phyloP scores from a whole-genome alignment of 2,888 invertebrate species.

The Opisthograptis luteolata region DNA sequence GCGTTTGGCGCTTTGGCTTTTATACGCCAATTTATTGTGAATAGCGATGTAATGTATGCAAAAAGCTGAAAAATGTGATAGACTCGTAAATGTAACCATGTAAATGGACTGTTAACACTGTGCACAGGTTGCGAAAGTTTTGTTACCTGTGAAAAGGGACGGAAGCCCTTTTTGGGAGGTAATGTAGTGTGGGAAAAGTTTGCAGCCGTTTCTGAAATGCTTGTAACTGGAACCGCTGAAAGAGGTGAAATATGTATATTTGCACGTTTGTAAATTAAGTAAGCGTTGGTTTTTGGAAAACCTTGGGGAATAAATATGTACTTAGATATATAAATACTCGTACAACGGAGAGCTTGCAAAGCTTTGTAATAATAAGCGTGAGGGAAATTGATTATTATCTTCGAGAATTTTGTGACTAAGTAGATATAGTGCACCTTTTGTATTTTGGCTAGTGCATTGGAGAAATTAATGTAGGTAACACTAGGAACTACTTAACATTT shows the following conservation, averaged over 20 bases:
- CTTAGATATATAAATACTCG: slow-evolving; percentile 1
- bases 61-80: slow-evolving; percentile 7
- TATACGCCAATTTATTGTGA: background rate
- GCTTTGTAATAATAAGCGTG: slow-evolving; percentile 1
- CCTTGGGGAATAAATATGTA: background rate
- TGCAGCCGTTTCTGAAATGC: background rate
- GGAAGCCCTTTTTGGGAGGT: background rate
- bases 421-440: background rate
- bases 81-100: background rate
- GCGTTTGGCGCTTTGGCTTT: background rate
- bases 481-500: too few species aligned
- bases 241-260: slow-evolving; percentile 13
- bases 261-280: slow-evolving; percentile 14
- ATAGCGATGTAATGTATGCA: background rate
- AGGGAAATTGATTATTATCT: background rate
- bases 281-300: slow-evolving; percentile 4
- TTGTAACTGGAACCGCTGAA: background rate
- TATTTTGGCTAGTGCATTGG: too few species aligned
- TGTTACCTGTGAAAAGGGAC: background rate
- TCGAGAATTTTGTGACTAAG: background rate
- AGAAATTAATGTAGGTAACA: too few species aligned
- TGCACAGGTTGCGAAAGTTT: slow-evolving; percentile 1
- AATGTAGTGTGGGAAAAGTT: slow-evolving; percentile 4
- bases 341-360: slow-evolving; percentile 15
- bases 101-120: slow-evolving; percentile 5